These are phyloP conservation scores for Saguinus midas DNA, from an alignment of 2,113 vertebrate genomes.

Conservation along the genomic window DNA sequence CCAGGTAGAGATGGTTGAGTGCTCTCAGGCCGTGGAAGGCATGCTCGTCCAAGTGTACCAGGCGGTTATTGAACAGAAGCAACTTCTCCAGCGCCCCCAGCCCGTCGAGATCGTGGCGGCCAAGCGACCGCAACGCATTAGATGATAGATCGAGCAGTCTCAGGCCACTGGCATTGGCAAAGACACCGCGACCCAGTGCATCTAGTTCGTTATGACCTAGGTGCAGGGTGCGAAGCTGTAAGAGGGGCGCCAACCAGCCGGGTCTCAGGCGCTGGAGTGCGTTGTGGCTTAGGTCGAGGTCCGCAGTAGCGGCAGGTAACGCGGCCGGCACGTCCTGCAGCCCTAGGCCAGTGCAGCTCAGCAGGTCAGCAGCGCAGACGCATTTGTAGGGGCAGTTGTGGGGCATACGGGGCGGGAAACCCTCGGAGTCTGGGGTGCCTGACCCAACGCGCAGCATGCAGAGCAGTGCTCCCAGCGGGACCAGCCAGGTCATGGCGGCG, in stretches of 20 bases:
- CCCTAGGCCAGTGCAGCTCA: constrained; percentile 88
- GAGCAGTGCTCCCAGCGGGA: not conserved
- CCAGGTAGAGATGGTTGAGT: constrained; percentile 90
- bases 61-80: constrained; percentile 93
- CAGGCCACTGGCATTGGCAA: constrained; percentile 89
- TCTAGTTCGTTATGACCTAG: constrained; percentile 89
- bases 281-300: constrained; percentile 95
- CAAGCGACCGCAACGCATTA: constrained; percentile 85
- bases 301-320: constrained; percentile 81
- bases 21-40: constrained; percentile 84
- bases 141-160: constrained; percentile 93
- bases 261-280: constrained; percentile 82
- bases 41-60: constrained; percentile 83
- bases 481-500: constrained; percentile 66
- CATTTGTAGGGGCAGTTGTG: constrained; percentile 83
- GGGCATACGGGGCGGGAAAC: not conserved
- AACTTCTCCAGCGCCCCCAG: constrained; percentile 89
- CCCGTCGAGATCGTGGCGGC: constrained; percentile 87
- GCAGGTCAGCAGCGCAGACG: constrained; percentile 90
- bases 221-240: constrained; percentile 85
- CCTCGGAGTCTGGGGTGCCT: not conserved
- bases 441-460: constrained; percentile 45
- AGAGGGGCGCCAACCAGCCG: constrained; percentile 83
- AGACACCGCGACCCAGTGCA: constrained; percentile 80
- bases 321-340: constrained; percentile 83